Percentiles rank a stretch among this genome's conserved stretches.
Conservation (phyloP, 1,140 invertebrate species). For the Macrosteles quadrilineatus region DNA sequence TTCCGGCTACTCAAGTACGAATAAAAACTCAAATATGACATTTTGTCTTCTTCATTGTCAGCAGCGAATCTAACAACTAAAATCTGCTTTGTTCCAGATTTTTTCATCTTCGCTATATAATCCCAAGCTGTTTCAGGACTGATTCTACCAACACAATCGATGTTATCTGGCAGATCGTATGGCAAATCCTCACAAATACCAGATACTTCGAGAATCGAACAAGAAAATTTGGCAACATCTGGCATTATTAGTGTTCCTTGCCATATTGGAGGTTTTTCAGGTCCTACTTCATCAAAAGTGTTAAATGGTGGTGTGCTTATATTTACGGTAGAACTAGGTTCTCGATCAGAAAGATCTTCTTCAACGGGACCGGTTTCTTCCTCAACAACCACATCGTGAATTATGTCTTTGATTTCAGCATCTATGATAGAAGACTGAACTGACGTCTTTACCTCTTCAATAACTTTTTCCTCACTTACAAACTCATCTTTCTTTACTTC, state of each 20-base stretch:
- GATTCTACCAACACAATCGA: slow-evolving; percentile 91
- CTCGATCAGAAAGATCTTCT: slow-evolving; percentile 48
- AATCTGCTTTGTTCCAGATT: slow-evolving; percentile 84
- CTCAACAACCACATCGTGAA: background rate
- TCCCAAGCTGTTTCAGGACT: slow-evolving; percentile 90
- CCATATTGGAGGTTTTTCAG: slow-evolving; percentile 66
- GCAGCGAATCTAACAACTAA: slow-evolving; percentile 79
- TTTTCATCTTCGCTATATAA: slow-evolving; percentile 89
- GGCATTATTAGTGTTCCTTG: slow-evolving; percentile 86
- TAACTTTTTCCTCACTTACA: slow-evolving; percentile 35
- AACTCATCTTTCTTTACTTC: background rate
- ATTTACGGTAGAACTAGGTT: slow-evolving; percentile 60
- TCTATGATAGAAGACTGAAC: background rate
- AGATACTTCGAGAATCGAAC: slow-evolving; percentile 77
- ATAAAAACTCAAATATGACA: slow-evolving; percentile 84
- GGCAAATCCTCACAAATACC: slow-evolving; percentile 68
- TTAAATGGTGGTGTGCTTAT: slow-evolving; percentile 59
- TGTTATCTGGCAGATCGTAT: slow-evolving; percentile 72
- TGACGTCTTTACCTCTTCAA: slow-evolving; percentile 34
- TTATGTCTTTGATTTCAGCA: slow-evolving; percentile 17
- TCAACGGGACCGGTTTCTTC: slow-evolving; percentile 18
- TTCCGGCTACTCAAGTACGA: slow-evolving; percentile 84
- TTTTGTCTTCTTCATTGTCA: slow-evolving; percentile 78
- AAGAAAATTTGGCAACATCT: slow-evolving; percentile 86
- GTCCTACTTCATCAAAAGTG: slow-evolving; percentile 47